Evolutionary conservation across 2,888 invertebrate species (phyloP), one percentile per base, ranked within the genome.

Genomic region (Parapristionchus giblindavisi): DNA sequence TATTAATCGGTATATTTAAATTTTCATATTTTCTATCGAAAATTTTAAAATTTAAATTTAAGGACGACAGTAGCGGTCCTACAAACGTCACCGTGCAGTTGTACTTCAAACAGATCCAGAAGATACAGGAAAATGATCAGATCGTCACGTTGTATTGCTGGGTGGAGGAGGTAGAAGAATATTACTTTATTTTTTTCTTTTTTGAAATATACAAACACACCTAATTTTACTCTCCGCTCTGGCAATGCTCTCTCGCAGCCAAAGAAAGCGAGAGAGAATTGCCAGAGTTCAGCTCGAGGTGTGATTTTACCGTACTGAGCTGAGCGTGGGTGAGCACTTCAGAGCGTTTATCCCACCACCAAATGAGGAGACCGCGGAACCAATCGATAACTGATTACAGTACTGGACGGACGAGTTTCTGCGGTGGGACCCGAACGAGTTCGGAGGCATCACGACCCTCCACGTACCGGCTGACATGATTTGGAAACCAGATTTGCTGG

Each of bases 21-120:
- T n/a, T n/a, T n/a, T n/a, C n/a, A n/a, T n/a, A 43, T 6, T n/a
- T 54, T n/a, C 11, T 54, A 54, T 8, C 27, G 14, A 36, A 24
- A 17, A 43, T 32, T 43, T 6, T 27, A 65, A 32, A 34, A 34
- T 52, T 17, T 3, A 43, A 32, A n/a, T 3, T 70, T 4, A 56
- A 74, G 63, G 77, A 84, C 61, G 85, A 85, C 36, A 73, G 58
- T 8, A 80, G 81, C 40, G 85, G 84, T 1, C 83, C 84, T 0
- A 87, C 86, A 11, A 85, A 86, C 75, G 86, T 86, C 5, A 85
- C 86, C 8, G 85, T 87, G 34, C 87, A 87, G 73, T 61, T 87
- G 32, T 87, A 84, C 71, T 85, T 87, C 79, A 86, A 86, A 73
- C 86, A 86, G 75, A 83, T 86, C 48, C 85, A 87, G 77, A 87